Evolutionary conservation across 2,888 invertebrate genomes (phyloP), one percentile per base, ranked within the genome.

Genomic region (Gordius sp.): DNA sequence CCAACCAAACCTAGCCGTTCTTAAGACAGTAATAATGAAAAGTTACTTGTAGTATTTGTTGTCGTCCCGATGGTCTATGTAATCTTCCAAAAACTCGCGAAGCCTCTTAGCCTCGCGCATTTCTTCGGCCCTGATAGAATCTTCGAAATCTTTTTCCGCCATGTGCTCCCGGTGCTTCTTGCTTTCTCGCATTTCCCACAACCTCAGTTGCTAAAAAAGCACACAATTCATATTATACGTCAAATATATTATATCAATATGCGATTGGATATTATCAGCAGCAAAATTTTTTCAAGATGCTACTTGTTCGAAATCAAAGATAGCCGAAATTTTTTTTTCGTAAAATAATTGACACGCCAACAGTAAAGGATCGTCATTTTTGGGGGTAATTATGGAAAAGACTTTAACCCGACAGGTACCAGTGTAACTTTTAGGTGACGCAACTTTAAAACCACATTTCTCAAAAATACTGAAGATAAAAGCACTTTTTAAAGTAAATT

Each of bases 21-120:
- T 33, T 13, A 33, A 33, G 39, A 33, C n/a, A 33, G 8, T 57
- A n/a, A 4, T 2, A 57, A 57, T 16, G 41, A 28, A 26, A 41
- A 66, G 73, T 69, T 66, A 78, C 78, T 83, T 86, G 74, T 91
- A 97, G 73, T 83, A 97, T 73, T 91, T 91, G 56, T 81, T 76
- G 69, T 97, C 97, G 69, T 93, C 89, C 57, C 87, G 75, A 70
- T 91, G 89, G 69, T 97, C 97, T 66, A 93, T 91, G 67, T 99
- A 99, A 70, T 97, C 93, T 72, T 97, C 97, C 1, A 97, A 76
- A 71, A 99, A 99, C 73, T 91, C 86, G 70, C 87, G 86, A 58
- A 97, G 75, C 47, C 84, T 75, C 71, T 84, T 82, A 1, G 87
- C 89, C 71, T 97, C 93, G 59, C 79, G 77, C 28, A 1, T 56